phyloP scores from a whole-genome alignment of 2,113 vertebrate genomes.

The Empidonax traillii region DNA sequence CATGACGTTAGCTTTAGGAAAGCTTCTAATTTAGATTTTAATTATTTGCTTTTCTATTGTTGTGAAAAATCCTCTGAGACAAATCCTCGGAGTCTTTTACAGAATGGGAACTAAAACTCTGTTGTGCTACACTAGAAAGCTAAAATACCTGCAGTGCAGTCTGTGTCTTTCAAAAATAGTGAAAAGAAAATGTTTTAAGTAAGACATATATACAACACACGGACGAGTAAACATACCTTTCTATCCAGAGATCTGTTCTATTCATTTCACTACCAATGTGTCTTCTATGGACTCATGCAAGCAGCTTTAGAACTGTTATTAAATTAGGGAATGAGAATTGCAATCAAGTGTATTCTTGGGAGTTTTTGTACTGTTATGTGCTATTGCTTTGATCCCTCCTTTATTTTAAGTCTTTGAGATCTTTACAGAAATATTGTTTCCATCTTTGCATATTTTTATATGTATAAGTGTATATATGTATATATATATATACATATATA shows the following conservation, averaged over 20 bases:
- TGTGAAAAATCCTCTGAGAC: background rate
- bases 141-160: background rate
- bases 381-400: background rate
- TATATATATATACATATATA: background rate
- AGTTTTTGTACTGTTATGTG: background rate
- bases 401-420: background rate
- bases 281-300: background rate
- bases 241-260: background rate
- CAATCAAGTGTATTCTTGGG: background rate
- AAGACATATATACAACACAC: background rate
- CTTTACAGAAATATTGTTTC: background rate
- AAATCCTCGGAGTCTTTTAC: background rate
- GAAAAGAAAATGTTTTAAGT: background rate
- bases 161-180: background rate
- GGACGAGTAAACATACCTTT: background rate
- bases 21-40: background rate
- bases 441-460: background rate
- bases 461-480: rapidly evolving
- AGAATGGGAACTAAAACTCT: background rate
- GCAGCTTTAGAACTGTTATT: background rate
- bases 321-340: background rate
- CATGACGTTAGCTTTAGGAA: background rate
- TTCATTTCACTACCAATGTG: background rate
- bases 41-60: background rate
- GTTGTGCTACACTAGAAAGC: background rate